A percentile compares a stretch with the other conserved stretches of the same genome.
Conservation (phyloP, 2,797 vertebrate species). For the Hipposideros larvatus region DNA sequence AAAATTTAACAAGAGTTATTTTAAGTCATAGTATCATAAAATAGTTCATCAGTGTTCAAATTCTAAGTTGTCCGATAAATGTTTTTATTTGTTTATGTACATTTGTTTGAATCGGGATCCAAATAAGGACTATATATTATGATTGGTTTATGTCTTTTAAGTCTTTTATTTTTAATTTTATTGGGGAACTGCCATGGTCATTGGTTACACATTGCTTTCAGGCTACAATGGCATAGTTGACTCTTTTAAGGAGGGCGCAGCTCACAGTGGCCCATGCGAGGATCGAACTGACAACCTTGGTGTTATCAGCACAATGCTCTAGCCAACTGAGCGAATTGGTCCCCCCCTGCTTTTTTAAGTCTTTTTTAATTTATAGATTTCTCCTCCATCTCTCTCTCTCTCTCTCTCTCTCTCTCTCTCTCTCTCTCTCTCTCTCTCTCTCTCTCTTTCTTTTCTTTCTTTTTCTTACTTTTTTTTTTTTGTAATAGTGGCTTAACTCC, state of each 20-base stretch:
- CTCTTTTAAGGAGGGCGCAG: no score
- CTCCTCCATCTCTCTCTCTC: background rate
- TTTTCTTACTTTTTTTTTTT: background rate
- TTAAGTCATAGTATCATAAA: background rate
- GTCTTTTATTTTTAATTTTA: background rate
- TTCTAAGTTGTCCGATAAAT: constrained; percentile 5
- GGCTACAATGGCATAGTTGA: no score
- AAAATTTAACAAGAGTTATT: background rate
- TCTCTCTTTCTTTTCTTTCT: no score
- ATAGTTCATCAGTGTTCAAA: background rate
- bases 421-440: no score
- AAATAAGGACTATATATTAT: background rate
- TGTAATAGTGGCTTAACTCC: background rate
- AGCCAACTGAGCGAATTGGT: no score
- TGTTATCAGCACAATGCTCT: no score
- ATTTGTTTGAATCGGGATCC: constrained; percentile 2
- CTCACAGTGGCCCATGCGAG: no score
- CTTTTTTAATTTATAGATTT: background rate
- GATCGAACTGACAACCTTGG: no score
- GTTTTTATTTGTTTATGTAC: constrained; percentile 30
- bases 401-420: no score
- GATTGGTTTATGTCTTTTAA: background rate
- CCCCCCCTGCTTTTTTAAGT: no score
- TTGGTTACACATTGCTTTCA: no score
- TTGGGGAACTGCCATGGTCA: no score